Evolutionary conservation across 1,140 invertebrate species (phyloP).

Genomic region (Bombus sylvicola): DNA sequence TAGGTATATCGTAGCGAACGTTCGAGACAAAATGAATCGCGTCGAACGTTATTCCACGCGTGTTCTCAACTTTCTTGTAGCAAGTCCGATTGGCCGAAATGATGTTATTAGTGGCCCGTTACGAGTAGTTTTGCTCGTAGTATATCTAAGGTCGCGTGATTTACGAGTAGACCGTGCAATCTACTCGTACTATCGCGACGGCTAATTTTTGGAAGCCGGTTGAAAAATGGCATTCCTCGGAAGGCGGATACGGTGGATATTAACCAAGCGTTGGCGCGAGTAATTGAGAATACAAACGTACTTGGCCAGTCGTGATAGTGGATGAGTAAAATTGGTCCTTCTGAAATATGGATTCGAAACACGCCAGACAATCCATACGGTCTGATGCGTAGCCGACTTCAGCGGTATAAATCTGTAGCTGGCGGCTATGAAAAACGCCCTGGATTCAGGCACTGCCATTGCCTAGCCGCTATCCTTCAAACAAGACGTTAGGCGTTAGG

Average conservation of each 20-base stretch:
- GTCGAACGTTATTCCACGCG: neutral
- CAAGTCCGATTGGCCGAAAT: neutral
- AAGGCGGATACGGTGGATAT: neutral
- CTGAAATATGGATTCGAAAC: conserved; percentile 33
- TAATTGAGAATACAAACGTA: conserved; percentile 28
- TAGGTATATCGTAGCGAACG: neutral
- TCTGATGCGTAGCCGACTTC: conserved; percentile 36
- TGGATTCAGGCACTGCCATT: conserved; percentile 6
- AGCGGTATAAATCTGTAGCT: conserved; percentile 48
- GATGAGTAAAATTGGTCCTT: conserved; percentile 21
- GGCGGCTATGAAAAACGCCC: conserved; percentile 51
- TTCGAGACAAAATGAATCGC: neutral
- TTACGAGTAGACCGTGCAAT: neutral
- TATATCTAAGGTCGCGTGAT: neutral
- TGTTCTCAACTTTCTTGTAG: neutral
- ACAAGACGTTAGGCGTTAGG: conserved; percentile 38
- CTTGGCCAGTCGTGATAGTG: conserved; percentile 1
- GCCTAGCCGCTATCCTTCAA: conserved; percentile 41
- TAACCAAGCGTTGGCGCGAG: neutral
- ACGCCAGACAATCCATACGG: conserved; percentile 1
- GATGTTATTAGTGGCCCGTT: neutral
- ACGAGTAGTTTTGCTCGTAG: neutral
- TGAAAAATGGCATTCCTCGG: conserved; percentile 21
- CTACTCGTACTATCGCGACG: neutral
- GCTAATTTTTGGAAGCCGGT: neutral